Base-by-base conservation (phyloP, 2,113 vertebrate species). In the Dromaius novaehollandiae region DNA sequence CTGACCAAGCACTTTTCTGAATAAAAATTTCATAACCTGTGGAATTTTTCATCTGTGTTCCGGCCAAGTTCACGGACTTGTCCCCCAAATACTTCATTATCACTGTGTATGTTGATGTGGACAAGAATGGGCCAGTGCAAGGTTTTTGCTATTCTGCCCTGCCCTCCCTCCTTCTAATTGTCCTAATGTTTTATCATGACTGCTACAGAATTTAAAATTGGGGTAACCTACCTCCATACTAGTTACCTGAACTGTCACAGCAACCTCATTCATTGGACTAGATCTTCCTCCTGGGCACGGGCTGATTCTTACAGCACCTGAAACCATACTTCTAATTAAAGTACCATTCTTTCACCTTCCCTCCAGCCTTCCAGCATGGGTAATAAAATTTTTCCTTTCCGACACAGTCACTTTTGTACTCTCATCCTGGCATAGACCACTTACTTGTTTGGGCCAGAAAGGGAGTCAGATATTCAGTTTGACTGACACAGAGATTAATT, bases 391-490 rank as follows among this genome's bases (percentile, higher is more conserved):
- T 64, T 38, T 38, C n/a, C 61, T 38, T 64, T 25, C 14, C 38
- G 22, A 24, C 7, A 50, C 1, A 6, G 30, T 46, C 21, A 13
- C 4, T 53, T 17, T 22, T 75, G 19, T 36, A 40, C 44, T 75
- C 22, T 48, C 7, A 53, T 28, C 7, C 26, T 1, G 12, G 24
- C 3, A 70, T 16, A 87, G 7, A 4, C 13, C 13, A 3, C 5
- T 46, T 44, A 44, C 48, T 64, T 61, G 2, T 50, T 80, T 55
- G 32, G 42, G 71, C 48, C 12, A 64, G 38, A 19, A 1, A 0
- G 8, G 26, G 15, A 80, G 16, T 71, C 9, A 82, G 25, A 13
- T 14, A 53, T 0, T 0, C 2, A 32, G 14, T 56, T 73, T 69
- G 34, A 58, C 19, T 74, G 28, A 26, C 19, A 81, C 11, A 70